phyloP scores from a whole-genome alignment of 2,797 vertebrate species.

The Platalea minor region DNA sequence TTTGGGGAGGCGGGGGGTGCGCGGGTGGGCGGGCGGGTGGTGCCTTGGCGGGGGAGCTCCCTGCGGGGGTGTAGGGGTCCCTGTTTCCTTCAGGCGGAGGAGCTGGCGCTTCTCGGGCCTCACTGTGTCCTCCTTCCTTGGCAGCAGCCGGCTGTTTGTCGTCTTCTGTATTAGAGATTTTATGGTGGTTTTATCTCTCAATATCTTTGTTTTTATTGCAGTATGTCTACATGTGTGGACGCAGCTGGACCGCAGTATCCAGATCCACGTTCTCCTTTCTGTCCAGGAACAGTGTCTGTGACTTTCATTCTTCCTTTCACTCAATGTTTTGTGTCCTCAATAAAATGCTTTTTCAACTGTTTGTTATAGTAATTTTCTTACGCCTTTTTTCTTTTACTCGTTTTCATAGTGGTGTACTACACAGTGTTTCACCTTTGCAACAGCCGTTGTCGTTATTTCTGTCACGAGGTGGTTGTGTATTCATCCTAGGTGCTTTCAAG shows the following conservation, averaged over 20 bases:
- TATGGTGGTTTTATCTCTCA: fast-evolving
- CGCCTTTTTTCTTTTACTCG: fast-evolving
- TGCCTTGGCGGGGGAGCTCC: no score
- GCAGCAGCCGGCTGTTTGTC: neutral
- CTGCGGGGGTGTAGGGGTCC: no score
- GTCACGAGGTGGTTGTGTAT: fast-evolving
- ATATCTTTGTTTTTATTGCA: neutral
- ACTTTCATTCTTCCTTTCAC: fast-evolving
- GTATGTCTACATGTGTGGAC: fast-evolving
- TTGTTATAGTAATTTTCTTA: fast-evolving
- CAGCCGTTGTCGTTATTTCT: fast-evolving
- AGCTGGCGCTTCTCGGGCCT: no score
- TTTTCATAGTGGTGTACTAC: fast-evolving
- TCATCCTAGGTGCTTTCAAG: fast-evolving
- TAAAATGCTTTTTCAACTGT: neutral
- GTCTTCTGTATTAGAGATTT: fast-evolving
- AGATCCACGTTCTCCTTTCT: fast-evolving
- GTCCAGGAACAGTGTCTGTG: fast-evolving
- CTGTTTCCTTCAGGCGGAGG: no score
- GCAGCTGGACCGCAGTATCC: fast-evolving
- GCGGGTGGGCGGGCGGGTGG: no score
- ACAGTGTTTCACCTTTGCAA: fast-evolving
- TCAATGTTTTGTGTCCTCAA: fast-evolving
- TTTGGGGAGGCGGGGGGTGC: no score
- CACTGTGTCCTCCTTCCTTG: no score